Evolutionary conservation across 2,888 invertebrate species (phyloP), one percentile per base, ranked within the genome.

Genomic region (Lepas anatifera): DNA sequence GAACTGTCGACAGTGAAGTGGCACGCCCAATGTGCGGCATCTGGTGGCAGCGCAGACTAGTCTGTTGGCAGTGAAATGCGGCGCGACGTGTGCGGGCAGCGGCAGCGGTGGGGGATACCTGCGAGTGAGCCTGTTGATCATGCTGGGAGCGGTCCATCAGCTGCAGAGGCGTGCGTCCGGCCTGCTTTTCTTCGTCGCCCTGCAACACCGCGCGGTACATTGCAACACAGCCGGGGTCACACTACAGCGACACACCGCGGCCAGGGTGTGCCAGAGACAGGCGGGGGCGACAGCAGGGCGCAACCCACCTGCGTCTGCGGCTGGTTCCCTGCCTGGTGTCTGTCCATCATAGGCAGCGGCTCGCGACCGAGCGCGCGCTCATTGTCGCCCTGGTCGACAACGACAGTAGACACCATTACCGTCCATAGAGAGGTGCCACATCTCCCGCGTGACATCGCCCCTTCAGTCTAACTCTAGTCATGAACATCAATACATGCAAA

Each of bases 271-370:
- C 6, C 29, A 11, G 29, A 3, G n/a, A 13, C 18, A 32, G 32
- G 18, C 32, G 32, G 1, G 58, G 32, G 32, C 58, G 58, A 7
- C 58, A 8, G 7, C 58, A 39, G 39, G n/a, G 29, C 35, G 22
- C 39, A 16, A 69, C 48, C 69, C 37, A 71, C 71, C 71, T 71
- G 71, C 70, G 68, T 71, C 22, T 67, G 43, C 35, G 71, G 67
- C 37, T 70, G 64, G 39, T 58, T 70, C 35, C 39, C 85, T 0
- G 87, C 86, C 76, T 87, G 86, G 70, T 83, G 81, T 71, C 92
- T 80, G 76, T 89, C 89, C 89, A 89, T 89, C 90, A 92, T 91
- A 0, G 90, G 85, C 67, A 91, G 87, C 0, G 92, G 91, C 27
- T 79, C 83, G 68, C 85, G 83, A 0, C 90, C 90, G 68, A 85